phyloP scores from a whole-genome alignment of 2,888 invertebrate species.

The Endotricha flammealis region DNA sequence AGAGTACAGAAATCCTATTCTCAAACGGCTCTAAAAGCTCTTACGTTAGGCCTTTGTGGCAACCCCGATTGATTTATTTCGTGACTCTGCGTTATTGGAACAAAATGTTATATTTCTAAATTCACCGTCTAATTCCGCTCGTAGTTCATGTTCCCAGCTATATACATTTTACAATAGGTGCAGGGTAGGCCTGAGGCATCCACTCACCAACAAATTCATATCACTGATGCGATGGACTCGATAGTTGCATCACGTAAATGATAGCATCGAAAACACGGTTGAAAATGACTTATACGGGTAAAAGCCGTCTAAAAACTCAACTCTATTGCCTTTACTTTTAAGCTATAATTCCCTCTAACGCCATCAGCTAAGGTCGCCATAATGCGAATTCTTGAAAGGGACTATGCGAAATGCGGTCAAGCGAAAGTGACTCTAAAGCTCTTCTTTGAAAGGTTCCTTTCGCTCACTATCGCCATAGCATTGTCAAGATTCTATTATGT shows the following conservation, averaged over 20 bases:
- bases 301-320: conserved; percentile 25
- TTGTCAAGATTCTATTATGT: conserved; percentile 67
- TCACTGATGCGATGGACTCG: conserved; percentile 47
- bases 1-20: no score
- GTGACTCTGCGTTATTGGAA: conserved; percentile 25
- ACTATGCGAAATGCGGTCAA: conserved; percentile 38
- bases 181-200: conserved; percentile 35
- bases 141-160: conserved; percentile 40
- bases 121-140: conserved; percentile 25
- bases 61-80: conserved; percentile 8
- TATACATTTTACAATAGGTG: no score
- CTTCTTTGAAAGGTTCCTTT: conserved; percentile 48
- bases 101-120: conserved; percentile 29
- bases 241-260: conserved; percentile 71
- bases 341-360: conserved; percentile 33
- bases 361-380: conserved; percentile 33
- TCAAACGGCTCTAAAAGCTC: no score
- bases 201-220: conserved; percentile 47
- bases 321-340: conserved; percentile 29
- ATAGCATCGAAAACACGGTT: conserved; percentile 39
- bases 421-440: conserved; percentile 60
- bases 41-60: no score
- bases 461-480: conserved; percentile 38
- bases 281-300: conserved; percentile 31
- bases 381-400: conserved; percentile 42